These are phyloP conservation scores for Chelonia mydas DNA, from an alignment of 2,797 vertebrate genomes.

Conservation along the genomic window DNA sequence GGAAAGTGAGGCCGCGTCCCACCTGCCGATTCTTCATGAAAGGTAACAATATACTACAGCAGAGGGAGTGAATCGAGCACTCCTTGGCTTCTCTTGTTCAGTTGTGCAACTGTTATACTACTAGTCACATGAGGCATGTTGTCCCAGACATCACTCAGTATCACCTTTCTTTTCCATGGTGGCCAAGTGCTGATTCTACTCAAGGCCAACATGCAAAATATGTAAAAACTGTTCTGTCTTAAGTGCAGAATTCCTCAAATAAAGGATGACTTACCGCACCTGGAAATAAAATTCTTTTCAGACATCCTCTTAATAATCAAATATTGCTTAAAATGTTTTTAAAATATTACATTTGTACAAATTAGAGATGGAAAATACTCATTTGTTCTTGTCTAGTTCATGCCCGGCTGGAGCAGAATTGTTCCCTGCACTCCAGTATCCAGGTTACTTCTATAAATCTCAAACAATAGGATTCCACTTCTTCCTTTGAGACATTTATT, in stretches of 20 bases:
- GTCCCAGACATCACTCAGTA: fast-evolving
- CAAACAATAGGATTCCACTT: background rate
- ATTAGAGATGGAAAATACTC: background rate
- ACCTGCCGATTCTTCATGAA: conserved; percentile 99
- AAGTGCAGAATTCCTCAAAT: background rate
- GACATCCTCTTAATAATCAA: background rate
- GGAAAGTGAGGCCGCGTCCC: conserved; percentile 93
- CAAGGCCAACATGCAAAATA: background rate
- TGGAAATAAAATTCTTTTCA: background rate
- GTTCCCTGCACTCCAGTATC: background rate
- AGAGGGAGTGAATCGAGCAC: fast-evolving
- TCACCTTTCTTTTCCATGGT: background rate
- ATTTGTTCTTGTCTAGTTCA: background rate
- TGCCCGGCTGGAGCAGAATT: fast-evolving
- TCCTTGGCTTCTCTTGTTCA: fast-evolving
- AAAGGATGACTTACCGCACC: background rate
- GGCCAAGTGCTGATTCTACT: background rate
- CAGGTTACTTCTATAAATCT: background rate
- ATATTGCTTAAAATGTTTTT: background rate
- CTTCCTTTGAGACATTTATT: background rate
- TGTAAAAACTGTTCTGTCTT: background rate
- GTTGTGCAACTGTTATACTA: background rate
- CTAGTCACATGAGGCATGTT: fast-evolving
- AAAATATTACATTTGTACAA: background rate
- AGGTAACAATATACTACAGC: conserved; percentile 79